Conservation (phyloP, 1,140 invertebrate species). For the Diorhabda elongata region DNA sequence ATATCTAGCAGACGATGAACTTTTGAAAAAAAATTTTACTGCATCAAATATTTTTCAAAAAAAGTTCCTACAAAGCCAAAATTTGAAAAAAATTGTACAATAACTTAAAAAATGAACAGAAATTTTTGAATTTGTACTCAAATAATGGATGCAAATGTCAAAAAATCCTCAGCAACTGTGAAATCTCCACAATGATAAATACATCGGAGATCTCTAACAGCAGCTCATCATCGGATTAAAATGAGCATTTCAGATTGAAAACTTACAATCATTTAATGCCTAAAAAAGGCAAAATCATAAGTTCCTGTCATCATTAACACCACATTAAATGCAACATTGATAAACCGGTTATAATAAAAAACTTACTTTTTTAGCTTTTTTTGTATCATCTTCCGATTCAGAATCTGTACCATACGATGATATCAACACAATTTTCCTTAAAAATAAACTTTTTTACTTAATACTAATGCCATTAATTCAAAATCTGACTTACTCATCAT, state of each 20-base stretch:
- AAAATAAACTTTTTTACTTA: conserved; percentile 28
- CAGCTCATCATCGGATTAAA: conserved; percentile 41
- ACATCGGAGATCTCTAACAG: conserved; percentile 44
- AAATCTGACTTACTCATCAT: conserved; percentile 51
- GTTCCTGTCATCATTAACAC: conserved; percentile 21
- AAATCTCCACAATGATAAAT: conserved; percentile 35
- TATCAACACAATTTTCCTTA: conserved; percentile 58
- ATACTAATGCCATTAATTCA: conserved; percentile 18
- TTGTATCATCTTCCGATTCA: conserved; percentile 45
- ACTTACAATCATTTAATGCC: conserved; percentile 34
- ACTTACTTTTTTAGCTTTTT: conserved; percentile 8
- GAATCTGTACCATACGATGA: conserved; percentile 54
- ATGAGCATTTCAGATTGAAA: conserved; percentile 46
- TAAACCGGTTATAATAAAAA: too few species aligned
- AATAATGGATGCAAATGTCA: too few species aligned
- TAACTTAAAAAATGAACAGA: too few species aligned
- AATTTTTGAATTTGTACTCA: too few species aligned
- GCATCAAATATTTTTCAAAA: too few species aligned
- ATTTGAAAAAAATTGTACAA: too few species aligned
- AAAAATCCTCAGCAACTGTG: conserved; percentile 39
- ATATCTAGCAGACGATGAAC: too few species aligned
- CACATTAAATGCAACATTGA: not conserved
- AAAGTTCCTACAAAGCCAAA: too few species aligned
- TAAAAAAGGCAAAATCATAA: conserved; percentile 13
- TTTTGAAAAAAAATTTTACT: too few species aligned